phyloP scores from a whole-genome alignment of 2,888 invertebrate species.

The Strigamia transsilvanica region DNA sequence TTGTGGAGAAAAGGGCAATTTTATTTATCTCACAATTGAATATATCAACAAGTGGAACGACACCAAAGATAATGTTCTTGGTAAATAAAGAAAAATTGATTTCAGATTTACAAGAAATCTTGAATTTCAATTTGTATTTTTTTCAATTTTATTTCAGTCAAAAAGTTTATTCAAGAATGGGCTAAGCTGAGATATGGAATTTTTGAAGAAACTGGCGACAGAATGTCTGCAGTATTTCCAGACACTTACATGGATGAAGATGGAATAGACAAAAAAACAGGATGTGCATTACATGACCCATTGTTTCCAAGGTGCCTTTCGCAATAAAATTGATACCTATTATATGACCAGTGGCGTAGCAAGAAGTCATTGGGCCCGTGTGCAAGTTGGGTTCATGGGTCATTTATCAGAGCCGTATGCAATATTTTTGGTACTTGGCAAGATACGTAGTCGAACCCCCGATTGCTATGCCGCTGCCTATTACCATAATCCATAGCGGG shows the following conservation, averaged over 20 bases:
- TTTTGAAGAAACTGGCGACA: conserved; percentile 14
- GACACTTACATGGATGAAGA: neutral
- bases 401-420: too few species aligned
- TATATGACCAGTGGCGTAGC: too few species aligned
- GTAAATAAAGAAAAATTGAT: neutral
- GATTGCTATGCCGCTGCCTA: too few species aligned
- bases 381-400: too few species aligned
- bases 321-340: neutral
- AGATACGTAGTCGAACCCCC: too few species aligned
- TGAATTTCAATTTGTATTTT: too few species aligned
- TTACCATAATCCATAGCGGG: too few species aligned
- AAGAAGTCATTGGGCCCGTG: too few species aligned
- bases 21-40: neutral
- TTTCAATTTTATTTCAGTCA: neutral
- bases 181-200: conserved; percentile 14
- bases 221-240: neutral
- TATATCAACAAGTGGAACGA: neutral
- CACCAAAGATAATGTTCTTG: neutral
- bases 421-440: too few species aligned
- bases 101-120: neutral
- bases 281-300: neutral
- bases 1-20: neutral
- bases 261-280: neutral
- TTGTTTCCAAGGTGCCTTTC: neutral
- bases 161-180: conserved; percentile 5